phyloP scores from a whole-genome alignment of 2,113 vertebrate species.

The Oryzias celebensis region DNA sequence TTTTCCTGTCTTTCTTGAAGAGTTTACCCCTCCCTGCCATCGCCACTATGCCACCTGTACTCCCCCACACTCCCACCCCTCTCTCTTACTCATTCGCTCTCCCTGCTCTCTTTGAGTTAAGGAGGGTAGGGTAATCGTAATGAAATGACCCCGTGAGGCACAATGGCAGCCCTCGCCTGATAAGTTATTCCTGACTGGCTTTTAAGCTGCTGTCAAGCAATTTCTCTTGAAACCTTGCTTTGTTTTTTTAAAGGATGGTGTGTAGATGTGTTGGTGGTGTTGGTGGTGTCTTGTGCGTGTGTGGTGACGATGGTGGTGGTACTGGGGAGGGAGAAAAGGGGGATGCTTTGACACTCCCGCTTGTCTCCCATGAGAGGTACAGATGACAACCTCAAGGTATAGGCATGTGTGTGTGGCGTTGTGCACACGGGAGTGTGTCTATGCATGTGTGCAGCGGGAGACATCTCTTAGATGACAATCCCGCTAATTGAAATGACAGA shows the following conservation, averaged over 20 bases:
- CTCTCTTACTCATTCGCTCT: constrained; percentile 62
- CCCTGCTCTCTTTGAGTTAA: constrained; percentile 76
- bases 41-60: constrained; percentile 53
- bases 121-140: constrained; percentile 77
- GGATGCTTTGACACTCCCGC: constrained; percentile 74
- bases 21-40: constrained; percentile 67
- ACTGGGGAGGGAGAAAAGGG: neutral
- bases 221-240: constrained; percentile 79
- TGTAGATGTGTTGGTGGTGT: constrained; percentile 44
- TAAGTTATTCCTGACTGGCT: constrained; percentile 82
- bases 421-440: constrained; percentile 49
- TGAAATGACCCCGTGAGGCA: constrained; percentile 81
- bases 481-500: constrained; percentile 83
- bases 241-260: constrained; percentile 73
- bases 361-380: constrained; percentile 78
- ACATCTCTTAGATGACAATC: constrained; percentile 78
- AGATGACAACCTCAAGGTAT: constrained; percentile 78
- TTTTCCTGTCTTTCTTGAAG: constrained; percentile 69
- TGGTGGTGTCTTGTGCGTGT: constrained; percentile 39
- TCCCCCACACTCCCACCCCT: constrained; percentile 16
- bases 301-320: constrained; percentile 41
- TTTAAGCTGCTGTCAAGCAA: constrained; percentile 83
- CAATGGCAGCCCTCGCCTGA: constrained; percentile 77
- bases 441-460: constrained; percentile 65
- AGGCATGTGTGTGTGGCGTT: constrained; percentile 53